phyloP scores from a whole-genome alignment of 2,888 invertebrate genomes.

The Lepidocyrtinus sp. region DNA sequence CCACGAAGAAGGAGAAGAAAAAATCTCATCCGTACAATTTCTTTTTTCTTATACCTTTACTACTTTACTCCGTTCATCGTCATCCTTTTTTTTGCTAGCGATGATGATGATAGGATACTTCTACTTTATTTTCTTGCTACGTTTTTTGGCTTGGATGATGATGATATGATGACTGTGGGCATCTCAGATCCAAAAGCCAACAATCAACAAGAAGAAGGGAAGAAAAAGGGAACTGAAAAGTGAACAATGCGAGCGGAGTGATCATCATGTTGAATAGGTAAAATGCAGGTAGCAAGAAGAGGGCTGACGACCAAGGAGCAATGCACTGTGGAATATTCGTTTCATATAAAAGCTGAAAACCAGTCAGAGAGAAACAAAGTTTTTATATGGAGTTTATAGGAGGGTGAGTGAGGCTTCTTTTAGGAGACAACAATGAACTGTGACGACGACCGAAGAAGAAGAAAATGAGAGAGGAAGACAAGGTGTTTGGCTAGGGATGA shows the following conservation, averaged over 20 bases:
- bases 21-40: constrained; percentile 20
- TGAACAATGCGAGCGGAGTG: background rate
- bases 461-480: constrained; percentile 29
- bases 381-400: background rate
- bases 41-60: constrained; percentile 4
- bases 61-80: constrained; percentile 16
- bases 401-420: background rate
- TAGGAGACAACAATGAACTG: constrained; percentile 52
- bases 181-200: background rate
- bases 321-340: constrained; percentile 36
- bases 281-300: constrained; percentile 22
- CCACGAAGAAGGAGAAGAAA: constrained; percentile 16
- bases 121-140: background rate
- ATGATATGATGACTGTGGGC: constrained; percentile 10
- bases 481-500: background rate
- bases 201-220: constrained; percentile 20
- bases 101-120: constrained; percentile 10
- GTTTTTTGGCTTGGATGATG: background rate
- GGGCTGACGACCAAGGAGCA: constrained; percentile 28
- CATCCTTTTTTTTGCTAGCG: constrained; percentile 16
- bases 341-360: constrained; percentile 29
- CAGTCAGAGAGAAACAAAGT: constrained; percentile 25
- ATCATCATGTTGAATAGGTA: background rate
- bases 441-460: constrained; percentile 37
- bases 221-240: constrained; percentile 46